phyloP scores from a whole-genome alignment of 2,113 vertebrate genomes.

The Chionodraco myersi region DNA sequence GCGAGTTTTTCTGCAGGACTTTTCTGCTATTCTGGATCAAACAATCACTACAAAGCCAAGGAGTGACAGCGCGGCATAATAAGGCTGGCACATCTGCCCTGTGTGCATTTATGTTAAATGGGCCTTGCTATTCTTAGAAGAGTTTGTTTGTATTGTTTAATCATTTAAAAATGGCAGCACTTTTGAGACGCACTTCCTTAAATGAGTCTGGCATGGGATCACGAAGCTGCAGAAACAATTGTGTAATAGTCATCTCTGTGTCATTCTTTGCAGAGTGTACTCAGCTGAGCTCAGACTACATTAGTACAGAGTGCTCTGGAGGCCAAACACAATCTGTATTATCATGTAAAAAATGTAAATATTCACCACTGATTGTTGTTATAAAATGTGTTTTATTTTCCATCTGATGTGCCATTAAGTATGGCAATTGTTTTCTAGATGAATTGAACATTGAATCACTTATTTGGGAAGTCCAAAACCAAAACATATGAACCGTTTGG shows the following conservation, averaged over 20 bases:
- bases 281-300: neutral
- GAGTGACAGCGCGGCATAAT: conserved; percentile 56
- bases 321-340: too few species aligned
- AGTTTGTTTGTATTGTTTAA: conserved; percentile 61
- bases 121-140: conserved; percentile 66
- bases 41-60: conserved; percentile 50
- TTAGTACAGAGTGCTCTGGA: too few species aligned
- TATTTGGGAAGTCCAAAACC: too few species aligned
- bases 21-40: conserved; percentile 63
- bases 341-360: too few species aligned
- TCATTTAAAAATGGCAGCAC: conserved; percentile 64
- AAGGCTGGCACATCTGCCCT: conserved; percentile 44
- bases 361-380: too few species aligned
- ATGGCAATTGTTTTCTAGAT: too few species aligned
- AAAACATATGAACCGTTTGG: too few species aligned
- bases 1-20: conserved; percentile 36
- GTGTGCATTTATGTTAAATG: conserved; percentile 63
- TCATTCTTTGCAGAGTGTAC: neutral
- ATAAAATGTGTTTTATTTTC: too few species aligned
- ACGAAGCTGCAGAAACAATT: conserved; percentile 14
- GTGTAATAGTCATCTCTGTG: neutral
- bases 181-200: conserved; percentile 33
- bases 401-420: too few species aligned
- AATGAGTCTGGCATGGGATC: conserved; percentile 22
- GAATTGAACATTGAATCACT: too few species aligned